These are phyloP conservation scores for Anagyrus pseudococci DNA, from an alignment of 2,888 invertebrate genomes.

Conservation along the genomic window DNA sequence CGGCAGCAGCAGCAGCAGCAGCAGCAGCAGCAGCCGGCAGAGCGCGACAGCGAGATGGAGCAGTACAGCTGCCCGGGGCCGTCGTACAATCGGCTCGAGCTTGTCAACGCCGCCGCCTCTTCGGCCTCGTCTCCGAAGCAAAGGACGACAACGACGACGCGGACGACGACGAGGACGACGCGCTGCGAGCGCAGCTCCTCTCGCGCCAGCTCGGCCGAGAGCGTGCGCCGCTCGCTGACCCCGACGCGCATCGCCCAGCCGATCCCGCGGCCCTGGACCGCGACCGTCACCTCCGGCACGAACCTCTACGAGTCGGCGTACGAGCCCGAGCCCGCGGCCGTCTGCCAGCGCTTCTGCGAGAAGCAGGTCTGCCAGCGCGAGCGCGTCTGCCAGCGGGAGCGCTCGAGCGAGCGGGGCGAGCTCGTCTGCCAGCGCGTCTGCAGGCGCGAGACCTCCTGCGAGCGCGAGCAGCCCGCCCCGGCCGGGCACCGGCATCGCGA, in stretches of 20 bases:
- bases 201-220: constrained; percentile 53
- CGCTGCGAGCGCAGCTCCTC: constrained; percentile 44
- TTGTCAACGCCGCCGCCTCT: no score
- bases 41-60: constrained; percentile 52
- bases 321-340: constrained; percentile 41
- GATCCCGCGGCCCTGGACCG: constrained; percentile 57
- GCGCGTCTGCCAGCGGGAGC: constrained; percentile 38
- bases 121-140: no score
- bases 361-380: constrained; percentile 44
- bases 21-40: constrained; percentile 22
- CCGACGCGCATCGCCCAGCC: constrained; percentile 58
- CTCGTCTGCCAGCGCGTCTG: constrained; percentile 24
- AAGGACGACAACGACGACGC: no score
- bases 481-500: constrained; percentile 43
- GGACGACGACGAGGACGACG: no score
- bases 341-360: constrained; percentile 42
- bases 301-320: constrained; percentile 53
- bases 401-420: constrained; percentile 36
- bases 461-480: constrained; percentile 25
- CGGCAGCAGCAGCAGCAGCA: constrained; percentile 29
- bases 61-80: constrained; percentile 54
- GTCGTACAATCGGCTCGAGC: constrained; percentile 51
- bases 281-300: constrained; percentile 52
- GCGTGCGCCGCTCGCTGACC: constrained; percentile 55
- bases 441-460: constrained; percentile 40